Conservation (phyloP, 2,888 invertebrate genomes). For the Entomobrya multifasciata region DNA sequence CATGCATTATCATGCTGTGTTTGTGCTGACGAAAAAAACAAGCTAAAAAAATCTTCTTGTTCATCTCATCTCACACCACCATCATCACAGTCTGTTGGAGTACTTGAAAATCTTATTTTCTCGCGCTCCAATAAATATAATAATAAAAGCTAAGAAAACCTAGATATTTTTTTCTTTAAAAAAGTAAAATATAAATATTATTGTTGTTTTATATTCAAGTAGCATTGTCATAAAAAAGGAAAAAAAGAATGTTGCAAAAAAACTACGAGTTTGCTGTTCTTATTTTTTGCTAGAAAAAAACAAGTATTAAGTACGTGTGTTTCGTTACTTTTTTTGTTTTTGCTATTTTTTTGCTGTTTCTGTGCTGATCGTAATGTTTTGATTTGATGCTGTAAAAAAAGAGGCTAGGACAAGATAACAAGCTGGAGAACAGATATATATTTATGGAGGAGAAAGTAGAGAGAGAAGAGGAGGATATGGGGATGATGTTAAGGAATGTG, state of each 20-base stretch:
- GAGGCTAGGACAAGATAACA: neutral
- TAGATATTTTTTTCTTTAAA: neutral
- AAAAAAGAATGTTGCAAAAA: slow-evolving; percentile 16
- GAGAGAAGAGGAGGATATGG: neutral
- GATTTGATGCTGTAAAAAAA: neutral
- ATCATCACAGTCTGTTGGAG: no score
- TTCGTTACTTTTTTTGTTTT: slow-evolving; percentile 8
- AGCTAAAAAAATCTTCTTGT: no score
- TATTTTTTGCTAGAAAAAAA: neutral
- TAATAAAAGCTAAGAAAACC: neutral
- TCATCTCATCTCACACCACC: no score
- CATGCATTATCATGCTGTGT: no score
- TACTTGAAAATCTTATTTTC: no score
- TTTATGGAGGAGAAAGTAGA: neutral
- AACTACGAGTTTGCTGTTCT: neutral
- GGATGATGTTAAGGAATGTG: slow-evolving; percentile 10
- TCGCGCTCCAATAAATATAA: slow-evolving; percentile 33
- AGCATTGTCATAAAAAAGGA: slow-evolving; percentile 21
- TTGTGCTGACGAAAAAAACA: no score
- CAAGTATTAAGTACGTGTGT: no score
- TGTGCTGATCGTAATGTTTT: slow-evolving; percentile 12
- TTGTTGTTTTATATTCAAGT: slow-evolving; percentile 21
- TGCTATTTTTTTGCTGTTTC: neutral
- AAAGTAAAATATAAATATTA: neutral
- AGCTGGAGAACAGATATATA: neutral